Conservation (phyloP, 2,888 invertebrate species). For the Eupeodes latifasciatus region DNA sequence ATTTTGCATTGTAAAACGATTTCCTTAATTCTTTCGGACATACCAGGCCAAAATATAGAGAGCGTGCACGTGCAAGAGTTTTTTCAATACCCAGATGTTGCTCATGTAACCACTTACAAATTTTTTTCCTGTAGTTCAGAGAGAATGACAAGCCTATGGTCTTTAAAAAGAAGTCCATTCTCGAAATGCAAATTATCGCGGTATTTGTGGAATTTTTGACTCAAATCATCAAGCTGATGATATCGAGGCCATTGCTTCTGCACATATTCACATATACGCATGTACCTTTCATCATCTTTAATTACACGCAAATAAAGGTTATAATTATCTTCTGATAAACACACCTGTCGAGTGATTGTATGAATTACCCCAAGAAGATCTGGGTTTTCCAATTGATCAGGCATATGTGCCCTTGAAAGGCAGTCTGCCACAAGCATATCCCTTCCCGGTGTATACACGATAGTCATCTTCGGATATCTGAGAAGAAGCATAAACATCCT, state of each 20-base stretch:
- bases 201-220: slow-evolving; percentile 44
- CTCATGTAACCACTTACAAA: slow-evolving; percentile 18
- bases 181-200: slow-evolving; percentile 69
- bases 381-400: slow-evolving; percentile 44
- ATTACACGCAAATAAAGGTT: slow-evolving; percentile 10
- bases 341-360: background rate
- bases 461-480: slow-evolving; percentile 73
- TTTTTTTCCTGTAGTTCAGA: slow-evolving; percentile 31
- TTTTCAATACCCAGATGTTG: slow-evolving; percentile 34
- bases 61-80: slow-evolving; percentile 29
- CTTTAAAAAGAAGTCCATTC: slow-evolving; percentile 38
- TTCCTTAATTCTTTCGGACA: slow-evolving; percentile 31
- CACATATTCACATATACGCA: slow-evolving; percentile 14
- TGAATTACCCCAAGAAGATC: slow-evolving; percentile 39
- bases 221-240: slow-evolving; percentile 38
- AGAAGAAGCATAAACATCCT: slow-evolving; percentile 77
- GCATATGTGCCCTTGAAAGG: slow-evolving; percentile 76
- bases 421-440: slow-evolving; percentile 79
- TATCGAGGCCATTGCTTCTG: slow-evolving; percentile 27
- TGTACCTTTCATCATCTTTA: slow-evolving; percentile 19
- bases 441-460: slow-evolving; percentile 78
- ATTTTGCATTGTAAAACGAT: slow-evolving; percentile 15
- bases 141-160: slow-evolving; percentile 30
- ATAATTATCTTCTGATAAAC: slow-evolving; percentile 14
- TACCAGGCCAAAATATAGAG: slow-evolving; percentile 40